phyloP scores from a whole-genome alignment of 2,113 vertebrate species.

The Holacanthus passer region DNA sequence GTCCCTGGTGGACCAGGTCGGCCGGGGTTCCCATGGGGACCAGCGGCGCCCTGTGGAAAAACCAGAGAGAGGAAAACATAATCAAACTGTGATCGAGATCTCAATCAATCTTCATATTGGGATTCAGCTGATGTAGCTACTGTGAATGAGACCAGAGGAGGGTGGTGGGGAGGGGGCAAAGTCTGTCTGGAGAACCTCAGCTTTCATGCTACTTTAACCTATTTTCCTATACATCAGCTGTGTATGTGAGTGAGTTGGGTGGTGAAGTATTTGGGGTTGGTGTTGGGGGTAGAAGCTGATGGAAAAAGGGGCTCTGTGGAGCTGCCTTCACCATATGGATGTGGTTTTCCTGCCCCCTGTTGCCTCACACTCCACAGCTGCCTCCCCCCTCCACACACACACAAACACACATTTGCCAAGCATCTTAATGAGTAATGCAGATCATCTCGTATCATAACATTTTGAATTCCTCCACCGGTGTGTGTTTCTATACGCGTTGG shows the following conservation, averaged over 20 bases:
- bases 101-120: constrained; percentile 55
- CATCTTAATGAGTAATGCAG: constrained; percentile 73
- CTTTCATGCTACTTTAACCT: constrained; percentile 59
- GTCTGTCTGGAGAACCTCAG: constrained; percentile 70
- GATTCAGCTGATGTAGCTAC: constrained; percentile 38
- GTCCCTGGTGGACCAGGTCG: constrained; percentile 74
- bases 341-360: constrained; percentile 72
- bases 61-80: constrained; percentile 43
- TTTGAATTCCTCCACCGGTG: constrained; percentile 54
- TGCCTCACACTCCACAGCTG: constrained; percentile 37
- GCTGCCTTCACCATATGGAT: constrained; percentile 78
- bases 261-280: constrained; percentile 65
- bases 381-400: constrained; percentile 18
- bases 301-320: constrained; percentile 75
- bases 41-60: constrained; percentile 70
- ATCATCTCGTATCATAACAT: constrained; percentile 66
- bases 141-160: constrained; percentile 33
- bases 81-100: constrained; percentile 47
- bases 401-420: constrained; percentile 58
- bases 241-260: constrained; percentile 40
- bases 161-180: not conserved
- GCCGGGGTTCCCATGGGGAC: constrained; percentile 81
- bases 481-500: constrained; percentile 48
- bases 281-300: constrained; percentile 61
- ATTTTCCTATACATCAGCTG: constrained; percentile 67